Conservation (phyloP, 2,113 vertebrate genomes). For the Peromyscus polionotus region DNA sequence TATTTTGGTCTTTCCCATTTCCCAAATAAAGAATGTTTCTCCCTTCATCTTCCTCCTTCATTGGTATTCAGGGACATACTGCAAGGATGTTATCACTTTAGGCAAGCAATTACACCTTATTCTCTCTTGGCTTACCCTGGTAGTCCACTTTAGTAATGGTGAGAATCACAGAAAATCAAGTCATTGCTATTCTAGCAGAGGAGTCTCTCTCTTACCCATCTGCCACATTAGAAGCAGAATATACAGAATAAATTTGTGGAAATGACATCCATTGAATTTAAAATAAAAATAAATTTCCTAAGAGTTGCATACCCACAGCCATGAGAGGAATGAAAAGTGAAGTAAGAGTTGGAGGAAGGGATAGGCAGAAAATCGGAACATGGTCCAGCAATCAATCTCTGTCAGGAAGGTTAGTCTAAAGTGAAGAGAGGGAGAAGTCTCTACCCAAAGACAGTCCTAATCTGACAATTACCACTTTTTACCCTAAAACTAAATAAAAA, state of each 20-base stretch:
- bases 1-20: slow-evolving; percentile 69
- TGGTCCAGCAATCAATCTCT: not conserved
- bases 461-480: slow-evolving; percentile 18
- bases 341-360: slow-evolving; percentile 49
- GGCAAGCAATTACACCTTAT: slow-evolving; percentile 91
- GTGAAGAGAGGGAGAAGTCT: not conserved
- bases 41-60: slow-evolving; percentile 84
- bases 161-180: slow-evolving; percentile 86
- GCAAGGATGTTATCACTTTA: slow-evolving; percentile 88
- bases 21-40: slow-evolving; percentile 65
- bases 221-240: slow-evolving; percentile 71
- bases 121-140: slow-evolving; percentile 86
- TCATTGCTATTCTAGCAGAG: slow-evolving; percentile 86
- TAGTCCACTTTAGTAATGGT: slow-evolving; percentile 84
- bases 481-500: slow-evolving; percentile 57
- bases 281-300: slow-evolving; percentile 71
- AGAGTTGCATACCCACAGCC: slow-evolving; percentile 48
- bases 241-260: slow-evolving; percentile 69
- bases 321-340: slow-evolving; percentile 67
- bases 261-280: slow-evolving; percentile 74
- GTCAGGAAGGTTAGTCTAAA: slow-evolving; percentile 1
- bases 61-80: slow-evolving; percentile 90
- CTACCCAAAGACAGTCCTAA: not conserved
- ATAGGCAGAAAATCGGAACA: not conserved
- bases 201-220: slow-evolving; percentile 74